Conservation (phyloP, 92 coral and sea anemone species). For the Pocillopora meandrina region DNA sequence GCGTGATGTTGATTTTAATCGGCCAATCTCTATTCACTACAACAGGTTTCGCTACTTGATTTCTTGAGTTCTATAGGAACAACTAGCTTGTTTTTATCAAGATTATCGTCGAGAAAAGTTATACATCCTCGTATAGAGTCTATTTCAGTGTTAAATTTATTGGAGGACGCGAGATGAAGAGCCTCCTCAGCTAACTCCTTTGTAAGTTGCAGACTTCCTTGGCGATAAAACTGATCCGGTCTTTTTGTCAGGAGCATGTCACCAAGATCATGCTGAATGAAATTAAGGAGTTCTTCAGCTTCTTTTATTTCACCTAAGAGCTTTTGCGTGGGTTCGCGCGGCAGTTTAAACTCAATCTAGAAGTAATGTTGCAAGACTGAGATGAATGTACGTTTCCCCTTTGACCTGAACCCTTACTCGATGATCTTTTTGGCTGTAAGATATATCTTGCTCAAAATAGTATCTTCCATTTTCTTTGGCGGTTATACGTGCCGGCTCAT, state of each 20-base stretch:
- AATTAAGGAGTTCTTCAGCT: constrained; percentile 28
- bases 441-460: constrained; percentile 7
- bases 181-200: constrained; percentile 32
- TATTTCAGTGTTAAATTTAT: constrained; percentile 8
- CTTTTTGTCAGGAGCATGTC: constrained; percentile 19
- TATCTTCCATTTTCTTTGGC: not conserved
- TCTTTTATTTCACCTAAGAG: constrained; percentile 16
- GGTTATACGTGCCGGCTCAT: not conserved
- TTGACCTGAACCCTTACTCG: constrained; percentile 7
- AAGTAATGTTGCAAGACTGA: constrained; percentile 14
- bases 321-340: constrained; percentile 6
- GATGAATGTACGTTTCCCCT: not conserved
- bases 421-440: not conserved
- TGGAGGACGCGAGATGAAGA: not conserved
- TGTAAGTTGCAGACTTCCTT: not conserved
- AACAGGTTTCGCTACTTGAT: not conserved
- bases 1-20: too few relatives aligned
- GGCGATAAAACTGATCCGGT: constrained; percentile 40
- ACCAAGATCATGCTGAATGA: not conserved
- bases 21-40: too few relatives aligned
- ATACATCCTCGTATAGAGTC: constrained; percentile 8
- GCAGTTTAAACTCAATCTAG: constrained; percentile 35
- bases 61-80: not conserved
- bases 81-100: not conserved
- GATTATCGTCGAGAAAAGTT: not conserved